These are phyloP conservation scores for Phalangium opilio DNA, from an alignment of 2,888 invertebrate genomes.

Conservation along the genomic window DNA sequence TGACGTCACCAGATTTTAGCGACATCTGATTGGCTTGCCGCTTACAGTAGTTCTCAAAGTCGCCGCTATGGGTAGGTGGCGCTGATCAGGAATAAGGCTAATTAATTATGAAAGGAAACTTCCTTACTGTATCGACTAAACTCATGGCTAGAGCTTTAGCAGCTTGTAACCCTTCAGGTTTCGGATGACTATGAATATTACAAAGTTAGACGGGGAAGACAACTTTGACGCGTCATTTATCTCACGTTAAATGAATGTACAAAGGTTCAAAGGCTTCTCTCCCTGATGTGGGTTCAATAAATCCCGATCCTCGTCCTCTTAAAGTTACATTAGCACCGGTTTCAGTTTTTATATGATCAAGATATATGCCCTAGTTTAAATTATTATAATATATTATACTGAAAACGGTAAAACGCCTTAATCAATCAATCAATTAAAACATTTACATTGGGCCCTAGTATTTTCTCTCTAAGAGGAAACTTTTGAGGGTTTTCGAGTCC, in stretches of 20 bases:
- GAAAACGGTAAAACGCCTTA: not conserved
- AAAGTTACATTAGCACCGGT: constrained; percentile 59
- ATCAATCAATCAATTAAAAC: not conserved
- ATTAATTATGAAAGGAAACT: no score
- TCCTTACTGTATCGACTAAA: constrained; percentile 54
- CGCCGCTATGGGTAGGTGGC: no score
- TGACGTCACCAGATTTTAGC: no score
- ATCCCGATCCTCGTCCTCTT: constrained; percentile 49
- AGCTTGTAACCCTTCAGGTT: constrained; percentile 48
- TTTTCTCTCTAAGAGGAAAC: constrained; percentile 56
- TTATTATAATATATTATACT: not conserved
- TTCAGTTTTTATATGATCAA: constrained; percentile 60
- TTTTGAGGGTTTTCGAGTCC: constrained; percentile 59
- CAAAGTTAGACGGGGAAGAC: not conserved
- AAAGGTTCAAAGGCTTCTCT: constrained; percentile 51
- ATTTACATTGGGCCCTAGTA: constrained; percentile 43
- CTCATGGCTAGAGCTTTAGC: constrained; percentile 58
- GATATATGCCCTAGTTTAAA: constrained; percentile 33
- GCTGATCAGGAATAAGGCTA: no score
- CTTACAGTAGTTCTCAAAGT: no score
- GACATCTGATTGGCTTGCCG: no score
- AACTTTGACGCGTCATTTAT: constrained; percentile 7
- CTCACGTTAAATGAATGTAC: constrained; percentile 55
- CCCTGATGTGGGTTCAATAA: constrained; percentile 41
- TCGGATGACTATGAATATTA: constrained; percentile 42